These are phyloP conservation scores for Carabus problematicus DNA, from an alignment of 2,888 invertebrate genomes.

Conservation along the genomic window DNA sequence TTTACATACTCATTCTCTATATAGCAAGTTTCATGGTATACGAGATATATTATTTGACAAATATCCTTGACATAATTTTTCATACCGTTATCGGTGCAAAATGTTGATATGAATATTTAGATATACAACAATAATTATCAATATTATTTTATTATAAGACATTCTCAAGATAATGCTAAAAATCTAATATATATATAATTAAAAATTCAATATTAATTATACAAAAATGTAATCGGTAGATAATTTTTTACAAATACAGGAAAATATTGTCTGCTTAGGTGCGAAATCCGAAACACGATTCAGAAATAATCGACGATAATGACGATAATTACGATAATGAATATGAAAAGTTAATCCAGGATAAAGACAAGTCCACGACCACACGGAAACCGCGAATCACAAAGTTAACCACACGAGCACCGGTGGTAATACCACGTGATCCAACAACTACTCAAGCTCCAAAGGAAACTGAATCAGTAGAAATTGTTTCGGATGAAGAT, in stretches of 20 bases:
- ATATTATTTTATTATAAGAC: too few relatives aligned
- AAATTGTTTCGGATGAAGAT: neutral
- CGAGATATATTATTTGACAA: too few relatives aligned
- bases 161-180: too few relatives aligned
- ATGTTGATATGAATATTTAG: too few relatives aligned
- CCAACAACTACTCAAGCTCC: neutral
- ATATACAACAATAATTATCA: too few relatives aligned
- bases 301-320: neutral
- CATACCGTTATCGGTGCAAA: too few relatives aligned
- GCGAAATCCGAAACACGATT: neutral
- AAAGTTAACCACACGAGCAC: neutral
- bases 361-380: neutral
- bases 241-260: neutral
- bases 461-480: neutral
- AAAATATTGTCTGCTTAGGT: neutral
- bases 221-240: too few relatives aligned
- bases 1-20: too few relatives aligned
- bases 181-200: too few relatives aligned
- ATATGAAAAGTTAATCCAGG: neutral
- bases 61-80: too few relatives aligned
- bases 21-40: too few relatives aligned
- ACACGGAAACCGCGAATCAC: slow-evolving; percentile 10
- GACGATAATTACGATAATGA: neutral
- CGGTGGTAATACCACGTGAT: neutral
- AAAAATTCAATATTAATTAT: too few relatives aligned